These are phyloP conservation scores for Callipepla californica DNA, from an alignment of 2,113 vertebrate species.

Conservation along the genomic window DNA sequence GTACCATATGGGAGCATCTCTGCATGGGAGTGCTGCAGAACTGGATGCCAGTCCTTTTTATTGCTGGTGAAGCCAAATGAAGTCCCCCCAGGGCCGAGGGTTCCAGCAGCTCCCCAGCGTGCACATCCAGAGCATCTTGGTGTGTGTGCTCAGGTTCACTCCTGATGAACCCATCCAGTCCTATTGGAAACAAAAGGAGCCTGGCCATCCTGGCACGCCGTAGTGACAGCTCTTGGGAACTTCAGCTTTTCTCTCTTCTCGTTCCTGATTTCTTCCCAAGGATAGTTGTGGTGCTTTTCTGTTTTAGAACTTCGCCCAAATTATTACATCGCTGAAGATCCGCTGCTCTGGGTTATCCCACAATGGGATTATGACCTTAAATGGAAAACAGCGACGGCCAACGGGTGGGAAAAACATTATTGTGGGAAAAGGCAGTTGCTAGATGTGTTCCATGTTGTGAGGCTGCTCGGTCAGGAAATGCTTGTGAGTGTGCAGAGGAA, in stretches of 20 bases:
- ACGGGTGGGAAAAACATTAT: not conserved
- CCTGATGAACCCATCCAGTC: not conserved
- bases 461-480: constrained; percentile 19
- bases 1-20: not conserved
- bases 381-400: constrained; percentile 43
- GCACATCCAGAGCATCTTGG: not conserved
- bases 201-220: not conserved
- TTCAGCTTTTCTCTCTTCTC: constrained; percentile 1
- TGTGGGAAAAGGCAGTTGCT: constrained; percentile 26
- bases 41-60: constrained; percentile 27
- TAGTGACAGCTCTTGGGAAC: constrained; percentile 9
- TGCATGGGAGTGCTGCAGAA: not conserved
- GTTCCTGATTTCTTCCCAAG: constrained; percentile 44
- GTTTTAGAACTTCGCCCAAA: constrained; percentile 49
- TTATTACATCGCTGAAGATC: constrained; percentile 37
- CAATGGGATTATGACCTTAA: constrained; percentile 58
- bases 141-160: not conserved
- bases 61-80: not conserved
- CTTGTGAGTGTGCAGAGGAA: not conserved
- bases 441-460: not conserved
- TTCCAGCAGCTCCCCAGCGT: not conserved
- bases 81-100: not conserved
- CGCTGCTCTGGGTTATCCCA: not conserved
- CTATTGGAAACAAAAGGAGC: constrained; percentile 26
- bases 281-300: constrained; percentile 11